phyloP scores from a whole-genome alignment of 2,113 vertebrate genomes.

The Heteronetta atricapilla region DNA sequence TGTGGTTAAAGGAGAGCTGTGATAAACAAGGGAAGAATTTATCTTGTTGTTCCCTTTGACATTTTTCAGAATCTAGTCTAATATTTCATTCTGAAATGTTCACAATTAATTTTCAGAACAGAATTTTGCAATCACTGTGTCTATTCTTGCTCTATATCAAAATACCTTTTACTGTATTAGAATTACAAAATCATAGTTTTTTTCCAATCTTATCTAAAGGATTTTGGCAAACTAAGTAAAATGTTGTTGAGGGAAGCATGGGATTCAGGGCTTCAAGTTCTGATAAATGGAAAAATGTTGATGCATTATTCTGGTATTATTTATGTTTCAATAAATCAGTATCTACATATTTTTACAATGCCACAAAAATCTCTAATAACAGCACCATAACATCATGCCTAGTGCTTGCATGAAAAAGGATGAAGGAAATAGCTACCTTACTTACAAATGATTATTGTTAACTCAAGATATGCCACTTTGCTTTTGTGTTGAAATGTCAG shows the following conservation, averaged over 20 bases:
- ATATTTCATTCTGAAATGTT: not conserved
- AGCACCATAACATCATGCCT: not conserved
- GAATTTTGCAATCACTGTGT: not conserved
- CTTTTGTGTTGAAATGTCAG: slow-evolving; percentile 9
- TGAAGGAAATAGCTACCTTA: not conserved
- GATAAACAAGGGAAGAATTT: not conserved
- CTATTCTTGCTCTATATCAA: not conserved
- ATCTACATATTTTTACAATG: not conserved
- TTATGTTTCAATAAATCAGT: not conserved
- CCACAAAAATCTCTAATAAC: not conserved
- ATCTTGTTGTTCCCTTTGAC: not conserved
- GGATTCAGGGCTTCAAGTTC: not conserved
- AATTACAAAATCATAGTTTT: not conserved
- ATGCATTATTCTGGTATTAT: not conserved
- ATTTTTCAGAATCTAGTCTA: not conserved
- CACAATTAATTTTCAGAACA: not conserved
- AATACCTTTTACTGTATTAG: not conserved
- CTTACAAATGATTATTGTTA: not conserved
- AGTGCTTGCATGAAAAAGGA: not conserved
- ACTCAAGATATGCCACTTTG: not conserved
- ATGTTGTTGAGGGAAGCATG: not conserved
- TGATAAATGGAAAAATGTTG: not conserved
- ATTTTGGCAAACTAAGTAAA: not conserved
- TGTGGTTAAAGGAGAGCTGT: not conserved
- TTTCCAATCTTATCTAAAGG: not conserved